These are phyloP conservation scores for Drosophila meridiana DNA, from an alignment of 2,888 invertebrate species.

Conservation along the genomic window DNA sequence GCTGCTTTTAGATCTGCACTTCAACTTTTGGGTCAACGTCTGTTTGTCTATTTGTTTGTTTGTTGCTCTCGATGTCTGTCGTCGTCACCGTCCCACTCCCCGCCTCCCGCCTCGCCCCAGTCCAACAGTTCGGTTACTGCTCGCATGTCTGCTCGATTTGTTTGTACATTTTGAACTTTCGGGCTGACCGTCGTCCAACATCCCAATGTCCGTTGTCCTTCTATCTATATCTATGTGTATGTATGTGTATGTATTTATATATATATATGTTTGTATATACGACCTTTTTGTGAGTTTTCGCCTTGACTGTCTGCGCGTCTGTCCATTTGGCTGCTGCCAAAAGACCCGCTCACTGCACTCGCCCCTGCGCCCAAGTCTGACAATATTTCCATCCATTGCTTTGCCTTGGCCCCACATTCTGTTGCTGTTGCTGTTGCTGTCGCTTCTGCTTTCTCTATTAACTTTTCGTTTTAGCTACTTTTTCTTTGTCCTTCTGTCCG, in stretches of 20 bases:
- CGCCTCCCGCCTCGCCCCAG: background rate
- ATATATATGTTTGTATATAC: conserved; percentile 28
- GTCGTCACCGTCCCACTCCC: conserved; percentile 32
- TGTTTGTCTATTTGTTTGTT: conserved; percentile 80
- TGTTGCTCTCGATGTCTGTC: conserved; percentile 73
- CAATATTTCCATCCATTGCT: conserved; percentile 14
- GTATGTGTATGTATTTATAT: background rate
- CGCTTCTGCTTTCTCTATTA: conserved; percentile 78
- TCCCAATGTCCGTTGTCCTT: conserved; percentile 50
- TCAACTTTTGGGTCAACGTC: conserved; percentile 81
- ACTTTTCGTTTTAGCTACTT: conserved; percentile 79
- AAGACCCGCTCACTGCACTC: conserved; percentile 19
- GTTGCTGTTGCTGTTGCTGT: conserved; percentile 64
- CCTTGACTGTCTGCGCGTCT: conserved; percentile 73
- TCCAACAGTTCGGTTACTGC: conserved; percentile 25
- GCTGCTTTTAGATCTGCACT: conserved; percentile 76
- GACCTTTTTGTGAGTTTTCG: conserved; percentile 78
- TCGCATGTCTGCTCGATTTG: conserved; percentile 78
- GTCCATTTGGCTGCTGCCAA: conserved; percentile 56
- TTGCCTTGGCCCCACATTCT: conserved; percentile 78
- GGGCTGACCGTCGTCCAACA: conserved; percentile 70
- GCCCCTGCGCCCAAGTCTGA: background rate
- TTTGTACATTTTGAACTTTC: conserved; percentile 76
- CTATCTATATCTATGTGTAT: conserved; percentile 24
- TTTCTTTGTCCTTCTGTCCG: conserved; percentile 73